phyloP scores from a whole-genome alignment of 2,888 invertebrate genomes.

The Parasteatoda lunata region DNA sequence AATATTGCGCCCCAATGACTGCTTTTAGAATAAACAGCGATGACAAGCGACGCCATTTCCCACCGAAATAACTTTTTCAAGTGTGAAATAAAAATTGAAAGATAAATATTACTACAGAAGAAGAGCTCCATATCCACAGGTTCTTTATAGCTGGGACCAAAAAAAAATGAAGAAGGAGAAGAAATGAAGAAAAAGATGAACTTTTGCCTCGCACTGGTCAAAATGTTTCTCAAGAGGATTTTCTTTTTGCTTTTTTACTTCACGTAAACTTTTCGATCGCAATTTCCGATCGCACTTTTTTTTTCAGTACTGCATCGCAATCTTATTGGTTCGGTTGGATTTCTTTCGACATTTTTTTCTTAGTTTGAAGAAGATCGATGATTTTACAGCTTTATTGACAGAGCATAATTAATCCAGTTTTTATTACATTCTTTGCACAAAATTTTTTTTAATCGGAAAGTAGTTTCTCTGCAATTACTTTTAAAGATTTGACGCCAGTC shows the following conservation, averaged over 20 bases:
- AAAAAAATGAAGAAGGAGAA: neutral
- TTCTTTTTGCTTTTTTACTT: constrained; percentile 10
- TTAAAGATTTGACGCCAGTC: too few species aligned
- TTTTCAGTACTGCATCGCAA: neutral
- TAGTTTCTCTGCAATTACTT: too few species aligned
- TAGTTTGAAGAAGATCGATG: neutral
- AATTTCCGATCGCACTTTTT: constrained; percentile 32
- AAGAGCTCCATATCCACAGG: neutral
- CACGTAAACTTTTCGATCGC: constrained; percentile 38
- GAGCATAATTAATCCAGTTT: neutral
- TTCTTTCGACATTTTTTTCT: neutral
- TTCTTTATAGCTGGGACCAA: neutral
- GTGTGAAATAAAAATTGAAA: constrained; percentile 27
- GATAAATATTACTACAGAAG: constrained; percentile 30
- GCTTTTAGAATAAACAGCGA: constrained; percentile 6
- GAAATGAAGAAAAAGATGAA: neutral
- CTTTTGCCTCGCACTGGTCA: neutral
- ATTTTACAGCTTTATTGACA: neutral
- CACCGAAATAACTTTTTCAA: constrained; percentile 30
- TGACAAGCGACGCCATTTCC: constrained; percentile 34
- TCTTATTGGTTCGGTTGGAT: constrained; percentile 12
- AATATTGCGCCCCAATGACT: constrained; percentile 2
- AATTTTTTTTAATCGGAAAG: too few species aligned
- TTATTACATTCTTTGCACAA: too few species aligned
- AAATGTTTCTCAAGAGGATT: neutral